A percentile compares a stretch with the other conserved stretches of the same genome.
Evolutionary conservation across 1,140 invertebrate species (phyloP).

Genomic region (Agrypnia vestita): DNA sequence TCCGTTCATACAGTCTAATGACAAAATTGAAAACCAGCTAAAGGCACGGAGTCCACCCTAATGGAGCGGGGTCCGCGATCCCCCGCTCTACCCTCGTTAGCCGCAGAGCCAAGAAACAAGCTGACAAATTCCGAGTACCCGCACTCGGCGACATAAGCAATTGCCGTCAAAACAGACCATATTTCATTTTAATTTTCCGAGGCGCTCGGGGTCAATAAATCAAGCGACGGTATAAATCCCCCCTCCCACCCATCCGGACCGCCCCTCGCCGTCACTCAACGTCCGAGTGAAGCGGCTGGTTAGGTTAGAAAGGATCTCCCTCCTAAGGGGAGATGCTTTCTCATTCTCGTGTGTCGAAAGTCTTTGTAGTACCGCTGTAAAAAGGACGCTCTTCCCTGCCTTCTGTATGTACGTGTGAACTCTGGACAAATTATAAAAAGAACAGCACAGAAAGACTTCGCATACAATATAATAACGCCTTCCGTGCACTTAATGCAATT

Average conservation of each 20-base stretch:
- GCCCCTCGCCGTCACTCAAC: constrained; percentile 7
- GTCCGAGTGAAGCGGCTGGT: neutral
- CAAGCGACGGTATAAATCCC: constrained; percentile 13
- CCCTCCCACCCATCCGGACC: neutral
- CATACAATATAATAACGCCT: too few relatives aligned
- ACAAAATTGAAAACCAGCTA: neutral
- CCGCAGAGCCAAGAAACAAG: neutral
- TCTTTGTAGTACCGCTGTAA: too few relatives aligned
- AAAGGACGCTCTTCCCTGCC: too few relatives aligned
- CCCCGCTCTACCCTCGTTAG: neutral
- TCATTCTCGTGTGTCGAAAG: too few relatives aligned
- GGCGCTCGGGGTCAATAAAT: constrained; percentile 20
- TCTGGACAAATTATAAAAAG: too few relatives aligned
- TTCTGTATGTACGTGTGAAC: too few relatives aligned
- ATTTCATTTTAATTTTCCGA: constrained; percentile 33
- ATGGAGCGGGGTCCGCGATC: neutral
- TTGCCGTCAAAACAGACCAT: constrained; percentile 16
- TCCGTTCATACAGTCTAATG: neutral
- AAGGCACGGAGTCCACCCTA: neutral
- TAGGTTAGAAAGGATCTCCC: too few relatives aligned
- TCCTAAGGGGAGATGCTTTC: too few relatives aligned
- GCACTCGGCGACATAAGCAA: constrained; percentile 15
- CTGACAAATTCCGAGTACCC: neutral
- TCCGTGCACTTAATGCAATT: too few relatives aligned
- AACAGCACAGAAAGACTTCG: too few relatives aligned